Conservation (phyloP, 2,888 invertebrate genomes). For the Sympetrum striolatum region DNA sequence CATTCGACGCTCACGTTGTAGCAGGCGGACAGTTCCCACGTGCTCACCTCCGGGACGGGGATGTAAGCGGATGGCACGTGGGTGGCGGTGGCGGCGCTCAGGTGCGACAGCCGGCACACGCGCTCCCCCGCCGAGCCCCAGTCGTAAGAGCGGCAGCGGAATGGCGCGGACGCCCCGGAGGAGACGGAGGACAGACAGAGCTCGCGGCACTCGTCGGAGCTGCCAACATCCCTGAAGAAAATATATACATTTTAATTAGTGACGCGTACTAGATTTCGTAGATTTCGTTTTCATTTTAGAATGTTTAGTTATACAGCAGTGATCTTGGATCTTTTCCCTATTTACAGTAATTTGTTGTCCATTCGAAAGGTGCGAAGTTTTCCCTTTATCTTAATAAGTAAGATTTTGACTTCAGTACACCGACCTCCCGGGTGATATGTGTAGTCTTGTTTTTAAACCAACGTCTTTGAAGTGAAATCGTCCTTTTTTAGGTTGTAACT, state of each 20-base stretch:
- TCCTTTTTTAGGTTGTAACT: too few species aligned
- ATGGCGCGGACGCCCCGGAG: slow-evolving; percentile 64
- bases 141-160: slow-evolving; percentile 92
- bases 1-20: slow-evolving; percentile 95
- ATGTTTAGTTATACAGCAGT: too few species aligned
- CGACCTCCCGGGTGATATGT: too few species aligned
- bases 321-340: too few species aligned
- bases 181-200: slow-evolving; percentile 75
- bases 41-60: slow-evolving; percentile 89
- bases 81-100: slow-evolving; percentile 86
- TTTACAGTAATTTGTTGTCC: too few species aligned
- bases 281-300: too few species aligned
- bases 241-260: slow-evolving; percentile 58
- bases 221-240: slow-evolving; percentile 87
- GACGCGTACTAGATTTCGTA: too few species aligned
- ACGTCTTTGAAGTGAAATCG: too few species aligned
- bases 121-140: slow-evolving; percentile 92
- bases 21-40: slow-evolving; percentile 90
- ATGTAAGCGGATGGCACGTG: slow-evolving; percentile 79
- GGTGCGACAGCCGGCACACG: slow-evolving; percentile 91
- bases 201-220: slow-evolving; percentile 86
- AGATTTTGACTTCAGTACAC: too few species aligned
- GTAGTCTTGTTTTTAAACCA: too few species aligned
- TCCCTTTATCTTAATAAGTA: too few species aligned
- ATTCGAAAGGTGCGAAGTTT: too few species aligned